Evolutionary conservation across 2,888 invertebrate species (phyloP).

Genomic region (Branchipolynoe longqiensis): DNA sequence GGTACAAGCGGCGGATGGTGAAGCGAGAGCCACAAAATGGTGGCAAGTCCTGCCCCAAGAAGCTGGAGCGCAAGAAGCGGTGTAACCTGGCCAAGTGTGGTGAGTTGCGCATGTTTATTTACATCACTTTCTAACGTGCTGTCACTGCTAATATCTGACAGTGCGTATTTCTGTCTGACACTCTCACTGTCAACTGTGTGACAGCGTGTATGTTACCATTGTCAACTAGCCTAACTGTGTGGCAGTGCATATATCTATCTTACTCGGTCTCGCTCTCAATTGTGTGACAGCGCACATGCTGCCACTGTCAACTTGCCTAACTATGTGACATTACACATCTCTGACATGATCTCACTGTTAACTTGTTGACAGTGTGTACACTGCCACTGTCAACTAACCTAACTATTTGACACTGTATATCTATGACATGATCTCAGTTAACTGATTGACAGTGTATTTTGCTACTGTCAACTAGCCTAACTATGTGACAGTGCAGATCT

Average conservation of each 20-base stretch:
- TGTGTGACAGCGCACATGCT: neutral
- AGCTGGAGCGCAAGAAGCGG: constrained; percentile 68
- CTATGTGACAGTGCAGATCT: no score
- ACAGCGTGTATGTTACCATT: neutral
- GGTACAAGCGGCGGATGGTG: constrained; percentile 71
- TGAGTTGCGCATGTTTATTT: constrained; percentile 53
- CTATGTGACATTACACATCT: neutral
- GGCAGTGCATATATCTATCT: neutral
- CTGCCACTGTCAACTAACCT: neutral
- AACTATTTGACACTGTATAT: no score
- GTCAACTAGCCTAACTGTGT: neutral
- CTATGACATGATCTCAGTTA: no score
- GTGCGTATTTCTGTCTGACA: no score
- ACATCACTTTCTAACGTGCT: no score
- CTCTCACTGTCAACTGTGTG: neutral
- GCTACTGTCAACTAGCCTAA: neutral
- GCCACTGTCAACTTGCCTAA: neutral
- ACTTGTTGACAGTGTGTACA: neutral
- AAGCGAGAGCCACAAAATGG: constrained; percentile 75
- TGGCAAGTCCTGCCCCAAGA: constrained; percentile 77
- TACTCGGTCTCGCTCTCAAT: no score
- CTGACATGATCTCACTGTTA: no score
- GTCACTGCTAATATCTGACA: no score
- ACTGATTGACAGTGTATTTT: neutral
- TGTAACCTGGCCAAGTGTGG: constrained; percentile 65